Conservation (phyloP, 2,888 invertebrate genomes). For the Nemotelus nigrinus region DNA sequence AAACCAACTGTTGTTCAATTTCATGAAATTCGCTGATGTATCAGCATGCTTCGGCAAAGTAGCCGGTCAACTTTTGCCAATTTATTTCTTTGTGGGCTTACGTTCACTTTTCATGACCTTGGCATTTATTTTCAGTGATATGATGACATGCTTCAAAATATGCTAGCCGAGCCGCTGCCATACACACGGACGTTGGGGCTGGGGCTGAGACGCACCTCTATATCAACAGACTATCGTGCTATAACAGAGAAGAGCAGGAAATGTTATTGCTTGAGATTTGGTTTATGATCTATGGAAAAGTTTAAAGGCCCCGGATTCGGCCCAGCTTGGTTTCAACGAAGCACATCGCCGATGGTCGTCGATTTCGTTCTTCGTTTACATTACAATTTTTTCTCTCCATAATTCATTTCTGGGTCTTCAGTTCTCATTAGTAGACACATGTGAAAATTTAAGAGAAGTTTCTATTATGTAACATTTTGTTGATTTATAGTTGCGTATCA, state of each 20-base stretch:
- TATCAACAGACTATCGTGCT: too few species aligned
- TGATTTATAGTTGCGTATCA: neutral
- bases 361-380: too few species aligned
- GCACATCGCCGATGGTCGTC: too few species aligned
- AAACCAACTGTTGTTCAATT: too few species aligned
- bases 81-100: neutral
- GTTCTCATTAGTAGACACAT: too few species aligned
- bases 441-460: neutral
- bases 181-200: neutral
- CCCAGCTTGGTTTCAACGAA: neutral
- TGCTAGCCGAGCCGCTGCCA: neutral
- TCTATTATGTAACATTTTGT: neutral
- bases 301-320: neutral
- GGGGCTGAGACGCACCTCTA: neutral
- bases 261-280: too few species aligned
- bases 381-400: too few species aligned
- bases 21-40: too few species aligned
- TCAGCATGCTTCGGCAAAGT: conserved; percentile 1
- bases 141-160: conserved; percentile 9
- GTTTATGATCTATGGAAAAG: too few species aligned
- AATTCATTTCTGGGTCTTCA: too few species aligned
- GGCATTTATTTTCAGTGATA: conserved; percentile 43
- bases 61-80: conserved; percentile 11
- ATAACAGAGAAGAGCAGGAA: too few species aligned
- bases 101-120: conserved; percentile 45